Conservation (phyloP, 2,113 vertebrate species). For the Caretta caretta region DNA sequence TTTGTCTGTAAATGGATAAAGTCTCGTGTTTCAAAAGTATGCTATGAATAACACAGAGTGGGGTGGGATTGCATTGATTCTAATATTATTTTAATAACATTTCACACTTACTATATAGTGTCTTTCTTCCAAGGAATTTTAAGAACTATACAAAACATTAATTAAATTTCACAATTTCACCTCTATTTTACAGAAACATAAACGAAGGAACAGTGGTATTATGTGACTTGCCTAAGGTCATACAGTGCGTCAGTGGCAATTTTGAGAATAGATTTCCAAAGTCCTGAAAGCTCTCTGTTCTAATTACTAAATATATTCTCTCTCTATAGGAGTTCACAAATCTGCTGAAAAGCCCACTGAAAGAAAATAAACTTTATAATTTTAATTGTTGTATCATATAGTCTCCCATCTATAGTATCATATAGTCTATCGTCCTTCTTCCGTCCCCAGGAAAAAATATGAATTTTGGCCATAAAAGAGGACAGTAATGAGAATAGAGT, state of each 20-base stretch:
- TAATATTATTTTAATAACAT: background rate
- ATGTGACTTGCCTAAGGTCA: background rate
- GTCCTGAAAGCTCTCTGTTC: background rate
- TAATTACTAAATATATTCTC: background rate
- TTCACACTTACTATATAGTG: background rate
- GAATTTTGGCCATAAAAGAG: constrained; percentile 1
- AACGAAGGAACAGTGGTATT: background rate
- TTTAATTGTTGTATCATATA: background rate
- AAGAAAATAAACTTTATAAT: background rate
- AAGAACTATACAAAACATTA: background rate
- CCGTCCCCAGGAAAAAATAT: background rate
- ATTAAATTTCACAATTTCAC: background rate
- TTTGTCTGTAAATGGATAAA: background rate
- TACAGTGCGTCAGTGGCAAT: background rate
- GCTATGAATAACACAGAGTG: background rate
- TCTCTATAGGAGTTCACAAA: background rate
- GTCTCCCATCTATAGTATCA: background rate
- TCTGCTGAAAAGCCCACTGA: background rate
- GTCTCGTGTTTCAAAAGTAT: background rate
- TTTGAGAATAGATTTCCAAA: background rate
- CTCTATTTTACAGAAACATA: background rate
- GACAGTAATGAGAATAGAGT: background rate
- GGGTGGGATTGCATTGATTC: background rate
- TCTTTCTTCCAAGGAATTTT: background rate
- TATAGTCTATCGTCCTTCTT: background rate